Evolutionary conservation across 2,797 vertebrate species (phyloP), one percentile per base, ranked within the genome.

Genomic region (Platalea minor): DNA sequence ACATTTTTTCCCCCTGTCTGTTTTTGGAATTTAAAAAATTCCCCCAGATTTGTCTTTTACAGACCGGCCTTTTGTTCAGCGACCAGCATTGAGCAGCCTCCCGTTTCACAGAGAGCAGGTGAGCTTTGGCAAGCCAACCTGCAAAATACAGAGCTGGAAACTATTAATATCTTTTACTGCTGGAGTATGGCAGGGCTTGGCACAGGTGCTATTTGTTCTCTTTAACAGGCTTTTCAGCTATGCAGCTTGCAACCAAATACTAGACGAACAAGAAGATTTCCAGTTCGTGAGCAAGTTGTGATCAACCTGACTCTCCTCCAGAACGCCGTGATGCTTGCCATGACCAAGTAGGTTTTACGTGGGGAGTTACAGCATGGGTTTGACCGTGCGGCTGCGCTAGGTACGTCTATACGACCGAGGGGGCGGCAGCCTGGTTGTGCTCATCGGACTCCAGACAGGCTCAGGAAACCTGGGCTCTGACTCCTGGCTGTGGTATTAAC

Each of bases 21-120:
- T 96, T 97, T 97, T 94, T 95, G 95, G 96, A 95, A 96, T 97
- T 97, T 68, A 79, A 96, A 97, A 96, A 96, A 96, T 94, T 84
- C 51, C 79, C 90, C 91, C 63, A 45, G 89, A 93, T 95, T 92
- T 90, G 92, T 94, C 91, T 63, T 86, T 68, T 74, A 94, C 94
- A 91, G 85, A 83, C 82, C 94, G 95, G 89, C 69, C 78, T 95
- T 96, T 95, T 97, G 92, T 97, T 92, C 64, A 3, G 64, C 3
- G 13, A 63, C 82, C 93, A 79, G 83, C 53, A 31, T 13, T 8
- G 64, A 83, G 87, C 89, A 90, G 85, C 73, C 54, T 88, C 89
- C 68, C 4, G 0, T 59, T 79, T 78, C 91, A 84, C 64, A 43
- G n/a, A n/a, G 93, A 68, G 93, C 97, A 97, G 94, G 94, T 95